Conservation (phyloP, 1,140 invertebrate genomes). For the Cyclargus thomasi region DNA sequence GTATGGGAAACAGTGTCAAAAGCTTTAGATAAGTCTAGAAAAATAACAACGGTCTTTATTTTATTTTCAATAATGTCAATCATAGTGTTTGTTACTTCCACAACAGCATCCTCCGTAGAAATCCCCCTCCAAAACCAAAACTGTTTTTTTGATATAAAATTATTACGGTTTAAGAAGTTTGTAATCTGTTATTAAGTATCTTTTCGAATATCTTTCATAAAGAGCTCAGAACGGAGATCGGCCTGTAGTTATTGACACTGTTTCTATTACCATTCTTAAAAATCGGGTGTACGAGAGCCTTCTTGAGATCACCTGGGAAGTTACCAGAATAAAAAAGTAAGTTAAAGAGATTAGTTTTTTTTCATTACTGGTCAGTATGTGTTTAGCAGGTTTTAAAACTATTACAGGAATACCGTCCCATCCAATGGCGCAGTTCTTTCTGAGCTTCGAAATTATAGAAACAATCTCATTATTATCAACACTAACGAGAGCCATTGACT, state of each 20-base stretch:
- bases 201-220: not conserved
- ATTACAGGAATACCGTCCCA: not conserved
- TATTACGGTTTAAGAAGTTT: not conserved
- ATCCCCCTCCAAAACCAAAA: not conserved
- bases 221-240: not conserved
- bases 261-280: not conserved
- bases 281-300: not conserved
- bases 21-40: not conserved
- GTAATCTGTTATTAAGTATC: not conserved
- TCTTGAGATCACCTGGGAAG: not conserved
- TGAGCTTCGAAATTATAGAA: not conserved
- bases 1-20: slow-evolving; percentile 12
- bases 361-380: not conserved
- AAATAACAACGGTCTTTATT: not conserved
- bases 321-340: not conserved
- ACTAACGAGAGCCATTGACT: not conserved
- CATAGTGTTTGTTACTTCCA: not conserved
- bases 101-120: not conserved
- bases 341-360: not conserved
- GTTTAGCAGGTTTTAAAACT: not conserved
- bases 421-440: not conserved
- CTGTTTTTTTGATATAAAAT: not conserved
- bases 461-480: not conserved
- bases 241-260: not conserved
- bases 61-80: not conserved